Base-by-base conservation (phyloP, 1,140 invertebrate genomes). In the Drosophila arawakana region DNA sequence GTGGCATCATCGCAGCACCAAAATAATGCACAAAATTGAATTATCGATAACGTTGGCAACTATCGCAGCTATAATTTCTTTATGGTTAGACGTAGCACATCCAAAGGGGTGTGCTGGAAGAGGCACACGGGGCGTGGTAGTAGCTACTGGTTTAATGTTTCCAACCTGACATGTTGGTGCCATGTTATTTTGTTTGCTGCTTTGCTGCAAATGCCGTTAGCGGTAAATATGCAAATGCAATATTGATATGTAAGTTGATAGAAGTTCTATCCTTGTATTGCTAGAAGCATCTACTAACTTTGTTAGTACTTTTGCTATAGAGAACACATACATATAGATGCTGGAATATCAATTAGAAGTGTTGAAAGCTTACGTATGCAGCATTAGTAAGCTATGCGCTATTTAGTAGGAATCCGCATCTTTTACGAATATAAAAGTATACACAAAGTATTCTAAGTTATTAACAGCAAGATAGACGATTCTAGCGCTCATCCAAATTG, bases 1-100 rank as follows among this genome's bases (percentile, higher is more conserved):
- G 49, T 54, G 71, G 84, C 83, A 66, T 80, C 71, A 88, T 77
- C 70, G 69, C 67, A 84, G 75, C 84, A 66, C 84, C 84, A 78
- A 89, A 89, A 89, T 89, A 89, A 89, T 89, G 84, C 84, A 89
- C 78, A 84, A 84, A 89, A 89, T 89, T 89, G 84, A 89, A 89
- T 89, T 89, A 89, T 89, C 84, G 84, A 89, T 76, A 76, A 55
- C 78, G 76, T 72, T 89, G 84, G 54, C 72, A 78, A 78, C 78
- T 80, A 79, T 81, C 60, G 76, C 67, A 73, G 80, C 83, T 62
- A 77, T 89, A 89, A 89, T 84, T 89, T 81, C 84, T 89, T 89
- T 89, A 89, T 80, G 84, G 80, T 81, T 76, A 89, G 71, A 82
- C 80, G 39, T 72, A 54, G 67, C 54, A 39, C 35, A 54, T 8